Base-by-base conservation (phyloP, 1,140 invertebrate species). In the Mesaphorura yosii region DNA sequence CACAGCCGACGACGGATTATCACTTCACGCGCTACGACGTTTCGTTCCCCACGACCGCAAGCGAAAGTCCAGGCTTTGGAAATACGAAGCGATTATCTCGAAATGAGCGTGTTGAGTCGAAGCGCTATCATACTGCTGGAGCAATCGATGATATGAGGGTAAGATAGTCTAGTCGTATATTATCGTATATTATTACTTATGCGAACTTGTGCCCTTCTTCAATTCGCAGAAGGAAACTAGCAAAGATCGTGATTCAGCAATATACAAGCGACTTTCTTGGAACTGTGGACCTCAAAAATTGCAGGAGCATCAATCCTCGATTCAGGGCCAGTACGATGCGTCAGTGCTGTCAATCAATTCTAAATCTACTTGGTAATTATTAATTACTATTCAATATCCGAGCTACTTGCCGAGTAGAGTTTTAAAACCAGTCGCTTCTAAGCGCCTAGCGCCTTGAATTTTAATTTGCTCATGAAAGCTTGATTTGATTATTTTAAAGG, bases 241-340 rank as follows among this genome's bases (percentile, higher is more conserved):
- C 39, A 67, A 67, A 64, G 78, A 80, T 66, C 67, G 57, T 34
- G 59, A 62, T 42, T 29, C 71, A 22, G 73, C 70, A 48, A 81
- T 81, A 53, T 75, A 80, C 63, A 81, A 82, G 68, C 68, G 79
- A 25, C 66, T 80, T 15, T 81, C 78, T 14, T 80, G 78, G 78
- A 80, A 81, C 66, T 77, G 73, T 58, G 75, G 74, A 53, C 67
- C 69, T 20, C 54, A 65, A 56, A 44, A 57, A 26, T 60, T 54
- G 17, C 42, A 53, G 34, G 39, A 58, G 23, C 39, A 59, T 3
- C 57, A 39, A 22, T 39, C 38, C 38, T 53, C 31, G 57, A 42
- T 51, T 34, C n/a, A n/a, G n/a, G n/a, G n/a, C n/a, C n/a, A n/a
- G n/a, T n/a, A n/a, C n/a, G n/a, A n/a, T n/a, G n/a, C n/a, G n/a